Percentiles rank a stretch among this genome's conserved stretches.
phyloP scores from a whole-genome alignment of 2,797 vertebrate genomes.

The Pseudochirops cupreus region DNA sequence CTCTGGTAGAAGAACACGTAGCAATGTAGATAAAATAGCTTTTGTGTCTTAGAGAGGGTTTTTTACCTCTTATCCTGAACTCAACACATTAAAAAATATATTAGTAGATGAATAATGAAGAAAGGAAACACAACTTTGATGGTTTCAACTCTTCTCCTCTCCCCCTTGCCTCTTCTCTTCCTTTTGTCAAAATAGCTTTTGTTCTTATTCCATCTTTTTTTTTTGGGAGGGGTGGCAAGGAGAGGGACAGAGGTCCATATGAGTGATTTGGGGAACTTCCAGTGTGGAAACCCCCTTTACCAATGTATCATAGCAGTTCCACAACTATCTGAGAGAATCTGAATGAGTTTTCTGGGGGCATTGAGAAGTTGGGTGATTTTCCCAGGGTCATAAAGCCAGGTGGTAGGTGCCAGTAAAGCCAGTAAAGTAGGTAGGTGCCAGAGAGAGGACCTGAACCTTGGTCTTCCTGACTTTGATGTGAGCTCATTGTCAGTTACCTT shows the following conservation, averaged over 20 bases:
- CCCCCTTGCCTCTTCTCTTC: fast-evolving
- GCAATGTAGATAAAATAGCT: fast-evolving
- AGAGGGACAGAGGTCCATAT: background rate
- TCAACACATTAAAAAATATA: background rate
- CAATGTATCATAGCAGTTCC: background rate
- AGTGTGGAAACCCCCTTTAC: background rate
- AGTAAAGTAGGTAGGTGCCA: background rate
- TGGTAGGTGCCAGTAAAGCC: background rate
- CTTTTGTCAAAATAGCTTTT: background rate
- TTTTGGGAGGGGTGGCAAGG: fast-evolving
- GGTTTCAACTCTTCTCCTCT: background rate
- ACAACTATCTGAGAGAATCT: background rate
- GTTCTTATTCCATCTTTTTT: background rate
- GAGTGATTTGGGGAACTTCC: background rate
- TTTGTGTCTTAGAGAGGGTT: background rate
- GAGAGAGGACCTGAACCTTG: background rate
- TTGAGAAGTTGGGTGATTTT: background rate
- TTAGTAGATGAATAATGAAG: background rate
- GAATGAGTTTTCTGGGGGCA: background rate
- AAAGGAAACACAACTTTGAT: background rate
- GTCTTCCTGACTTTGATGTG: background rate
- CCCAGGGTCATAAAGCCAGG: background rate
- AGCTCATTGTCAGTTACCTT: background rate
- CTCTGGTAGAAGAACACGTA: background rate
- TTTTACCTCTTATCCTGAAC: background rate